phyloP scores from a whole-genome alignment of 2,888 invertebrate genomes.

The Andrena flavipes region DNA sequence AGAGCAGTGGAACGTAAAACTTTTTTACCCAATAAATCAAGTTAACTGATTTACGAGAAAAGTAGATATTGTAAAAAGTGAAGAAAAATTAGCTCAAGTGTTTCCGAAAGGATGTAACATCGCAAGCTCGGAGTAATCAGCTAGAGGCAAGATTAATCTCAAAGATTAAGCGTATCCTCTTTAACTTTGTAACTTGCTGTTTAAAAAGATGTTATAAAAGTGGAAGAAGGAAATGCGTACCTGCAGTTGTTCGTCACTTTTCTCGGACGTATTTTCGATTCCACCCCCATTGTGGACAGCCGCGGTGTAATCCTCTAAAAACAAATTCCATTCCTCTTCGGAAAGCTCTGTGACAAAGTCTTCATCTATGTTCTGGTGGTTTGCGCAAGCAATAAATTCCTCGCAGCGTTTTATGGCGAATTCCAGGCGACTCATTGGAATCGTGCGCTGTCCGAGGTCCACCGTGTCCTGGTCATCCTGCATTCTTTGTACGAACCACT shows the following conservation, averaged over 20 bases:
- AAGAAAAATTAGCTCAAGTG: neutral
- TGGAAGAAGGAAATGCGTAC: neutral
- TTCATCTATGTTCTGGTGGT: slow-evolving; percentile 78
- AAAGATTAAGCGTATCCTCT: neutral
- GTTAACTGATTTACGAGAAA: neutral
- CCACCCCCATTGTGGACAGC: slow-evolving; percentile 85
- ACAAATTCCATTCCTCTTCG: slow-evolving; percentile 88
- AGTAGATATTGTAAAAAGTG: neutral
- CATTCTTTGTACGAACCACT: slow-evolving; percentile 86
- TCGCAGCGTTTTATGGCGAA: slow-evolving; percentile 91
- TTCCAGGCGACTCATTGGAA: slow-evolving; percentile 84
- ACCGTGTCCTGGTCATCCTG: slow-evolving; percentile 57
- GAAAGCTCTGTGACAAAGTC: slow-evolving; percentile 62
- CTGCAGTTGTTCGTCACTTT: slow-evolving; percentile 26
- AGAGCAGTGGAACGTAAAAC: neutral
- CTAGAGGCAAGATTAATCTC: slow-evolving; percentile 5
- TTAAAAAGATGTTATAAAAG: neutral
- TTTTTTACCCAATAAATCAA: slow-evolving; percentile 2
- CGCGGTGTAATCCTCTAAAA: slow-evolving; percentile 89
- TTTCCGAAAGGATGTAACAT: neutral
- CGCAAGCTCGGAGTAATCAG: neutral
- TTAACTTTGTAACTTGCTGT: neutral
- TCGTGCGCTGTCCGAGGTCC: slow-evolving; percentile 38
- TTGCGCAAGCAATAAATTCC: slow-evolving; percentile 86
- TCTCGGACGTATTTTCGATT: slow-evolving; percentile 46